phyloP scores from a whole-genome alignment of 2,113 vertebrate species.

The Spilogale gracilis region DNA sequence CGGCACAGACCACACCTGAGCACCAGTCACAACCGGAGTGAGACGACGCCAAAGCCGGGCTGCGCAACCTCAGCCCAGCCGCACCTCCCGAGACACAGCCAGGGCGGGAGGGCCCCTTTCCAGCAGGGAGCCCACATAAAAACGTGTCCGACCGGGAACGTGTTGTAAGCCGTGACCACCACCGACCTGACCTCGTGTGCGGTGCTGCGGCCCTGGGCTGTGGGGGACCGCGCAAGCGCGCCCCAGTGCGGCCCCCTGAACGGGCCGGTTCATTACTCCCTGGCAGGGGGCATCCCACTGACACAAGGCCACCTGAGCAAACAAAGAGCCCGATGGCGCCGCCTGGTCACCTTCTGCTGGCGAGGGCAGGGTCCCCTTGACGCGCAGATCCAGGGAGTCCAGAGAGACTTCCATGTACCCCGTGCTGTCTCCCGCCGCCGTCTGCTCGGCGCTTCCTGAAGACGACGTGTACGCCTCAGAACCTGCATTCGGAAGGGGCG shows the following conservation, averaged over 20 bases:
- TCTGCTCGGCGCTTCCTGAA: slow-evolving; percentile 85
- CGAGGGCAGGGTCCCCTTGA: slow-evolving; percentile 92
- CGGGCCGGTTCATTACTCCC: neutral
- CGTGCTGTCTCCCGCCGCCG: slow-evolving; percentile 82
- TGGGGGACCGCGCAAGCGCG: neutral
- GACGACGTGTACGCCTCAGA: slow-evolving; percentile 84
- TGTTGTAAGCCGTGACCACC: neutral
- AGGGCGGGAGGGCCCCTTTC: too few species aligned
- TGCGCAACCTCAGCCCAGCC: too few species aligned
- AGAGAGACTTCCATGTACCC: slow-evolving; percentile 96
- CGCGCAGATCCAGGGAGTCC: slow-evolving; percentile 94
- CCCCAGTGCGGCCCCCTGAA: neutral
- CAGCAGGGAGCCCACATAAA: too few species aligned
- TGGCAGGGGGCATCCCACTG: slow-evolving; percentile 83
- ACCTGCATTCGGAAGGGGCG: slow-evolving; percentile 77
- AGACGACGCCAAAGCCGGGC: neutral
- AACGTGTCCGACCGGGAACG: too few species aligned
- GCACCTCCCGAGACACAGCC: neutral
- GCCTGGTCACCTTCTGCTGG: slow-evolving; percentile 88
- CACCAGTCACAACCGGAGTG: neutral
- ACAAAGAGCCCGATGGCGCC: slow-evolving; percentile 75
- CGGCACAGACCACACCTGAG: fast-evolving
- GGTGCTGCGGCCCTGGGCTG: fast-evolving
- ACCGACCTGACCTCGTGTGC: too few species aligned
- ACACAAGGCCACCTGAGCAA: neutral